Base-by-base conservation (phyloP, 1,140 invertebrate genomes). In the Cydia splendana region DNA sequence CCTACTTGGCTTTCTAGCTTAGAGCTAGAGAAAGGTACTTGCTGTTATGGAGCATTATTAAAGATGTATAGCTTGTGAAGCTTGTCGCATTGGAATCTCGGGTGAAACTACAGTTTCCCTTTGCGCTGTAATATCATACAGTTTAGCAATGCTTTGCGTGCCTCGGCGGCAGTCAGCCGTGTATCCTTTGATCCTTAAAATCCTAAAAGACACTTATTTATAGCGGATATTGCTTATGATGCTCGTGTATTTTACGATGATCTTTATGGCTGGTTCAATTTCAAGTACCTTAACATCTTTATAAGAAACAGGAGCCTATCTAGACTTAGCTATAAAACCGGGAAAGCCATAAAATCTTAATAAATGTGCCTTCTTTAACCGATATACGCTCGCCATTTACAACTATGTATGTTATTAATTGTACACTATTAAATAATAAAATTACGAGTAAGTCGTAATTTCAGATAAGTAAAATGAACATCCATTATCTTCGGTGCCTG, bases 1-100 rank as follows among this genome's bases (percentile, higher is more conserved):
- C 24, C 77, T 69, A 79, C 75, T 30, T 30, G 81, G 77, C 79
- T 81, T 83, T 81, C 78, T 81, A 78, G 76, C 78, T 77, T 30
- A 48, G 51, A 79, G 81, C 78, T 48, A 77, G 75, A 75, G 82
- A 80, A 81, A 80, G 77, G 80, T 79, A 78, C 73, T 77, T 71
- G 67, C 30, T 42, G 67, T 71, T 38, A 77, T 79, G 69, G 76
- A 75, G 69, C 67, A 77, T 77, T 79, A 80, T 81, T 83, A 78
- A 81, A 71, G 67, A 71, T 71, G 67, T 71, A 75, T 75, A 48
- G 38, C 74, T 75, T 71, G 67, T 71, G 48, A 53, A 48, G 38
- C 74, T 75, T 51, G 74, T 75, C 73, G 30, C 53, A 51, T 34
- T 38, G n/a, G 65, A 13, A 71, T 71, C 67, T 71, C n/a, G 67